Percentiles rank a stretch among this genome's conserved stretches.
Conservation (phyloP, 2,113 vertebrate species). For the Leucosticte australis region DNA sequence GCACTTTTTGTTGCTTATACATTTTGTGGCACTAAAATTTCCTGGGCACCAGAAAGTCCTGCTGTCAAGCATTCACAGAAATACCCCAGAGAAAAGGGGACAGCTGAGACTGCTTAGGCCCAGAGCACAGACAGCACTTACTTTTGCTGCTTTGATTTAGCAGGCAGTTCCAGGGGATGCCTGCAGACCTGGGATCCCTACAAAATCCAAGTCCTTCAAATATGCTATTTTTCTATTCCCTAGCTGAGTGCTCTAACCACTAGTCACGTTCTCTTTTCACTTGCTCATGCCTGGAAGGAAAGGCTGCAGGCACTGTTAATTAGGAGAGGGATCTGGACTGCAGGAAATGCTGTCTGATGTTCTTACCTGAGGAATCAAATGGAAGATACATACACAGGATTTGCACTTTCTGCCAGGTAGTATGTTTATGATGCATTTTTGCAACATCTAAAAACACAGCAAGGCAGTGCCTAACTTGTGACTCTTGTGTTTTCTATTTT, state of each 20-base stretch:
- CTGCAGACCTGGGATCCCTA: not conserved
- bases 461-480: not conserved
- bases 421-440: not conserved
- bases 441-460: not conserved
- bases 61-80: not conserved
- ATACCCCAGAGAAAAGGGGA: not conserved
- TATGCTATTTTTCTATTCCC: not conserved
- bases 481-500: not conserved
- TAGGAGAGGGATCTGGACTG: not conserved
- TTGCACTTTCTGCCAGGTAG: not conserved
- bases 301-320: not conserved
- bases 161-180: not conserved
- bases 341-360: not conserved
- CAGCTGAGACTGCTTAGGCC: not conserved
- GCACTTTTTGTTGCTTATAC: not conserved
- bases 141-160: not conserved
- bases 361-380: not conserved
- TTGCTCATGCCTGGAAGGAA: not conserved
- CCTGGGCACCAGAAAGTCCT: not conserved
- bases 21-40: not conserved
- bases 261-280: not conserved
- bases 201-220: not conserved
- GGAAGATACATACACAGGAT: not conserved
- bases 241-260: not conserved
- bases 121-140: not conserved